phyloP scores from a whole-genome alignment of 1,140 invertebrate species.

The Drosophila fuyamai region DNA sequence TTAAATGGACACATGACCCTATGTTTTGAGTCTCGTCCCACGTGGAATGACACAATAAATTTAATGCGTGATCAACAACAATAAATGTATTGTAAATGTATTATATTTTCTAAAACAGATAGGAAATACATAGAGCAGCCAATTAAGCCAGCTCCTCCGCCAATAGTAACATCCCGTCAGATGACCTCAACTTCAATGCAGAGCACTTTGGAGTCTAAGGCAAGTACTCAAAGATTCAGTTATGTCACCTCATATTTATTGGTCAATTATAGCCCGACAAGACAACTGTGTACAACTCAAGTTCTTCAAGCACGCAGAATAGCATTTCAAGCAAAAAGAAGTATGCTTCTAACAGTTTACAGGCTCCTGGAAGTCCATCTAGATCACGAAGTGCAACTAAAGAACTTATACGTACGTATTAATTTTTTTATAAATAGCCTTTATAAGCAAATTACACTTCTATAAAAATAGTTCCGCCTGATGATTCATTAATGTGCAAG shows the following conservation, averaged over 20 bases:
- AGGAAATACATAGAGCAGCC: conserved; percentile 93
- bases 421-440: not conserved
- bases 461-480: conserved; percentile 89
- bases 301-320: conserved; percentile 59
- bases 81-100: not conserved
- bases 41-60: no score
- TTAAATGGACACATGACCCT: no score
- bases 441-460: not conserved
- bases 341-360: conserved; percentile 91
- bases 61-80: not conserved
- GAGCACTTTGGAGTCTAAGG: conserved; percentile 24
- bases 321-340: conserved; percentile 86
- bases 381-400: conserved; percentile 95
- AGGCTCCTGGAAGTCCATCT: conserved; percentile 90
- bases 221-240: not conserved
- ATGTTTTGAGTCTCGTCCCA: no score
- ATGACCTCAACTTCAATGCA: conserved; percentile 50
- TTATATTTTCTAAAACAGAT: conserved; percentile 85
- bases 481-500: conserved; percentile 92
- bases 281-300: conserved; percentile 31
- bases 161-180: conserved; percentile 88
- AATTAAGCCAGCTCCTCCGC: conserved; percentile 90
- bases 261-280: conserved; percentile 40
- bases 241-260: not conserved
- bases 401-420: conserved; percentile 92